Evolutionary conservation across 1,140 invertebrate species (phyloP), one percentile per base, ranked within the genome.

Genomic region (Cephus cinctus): DNA sequence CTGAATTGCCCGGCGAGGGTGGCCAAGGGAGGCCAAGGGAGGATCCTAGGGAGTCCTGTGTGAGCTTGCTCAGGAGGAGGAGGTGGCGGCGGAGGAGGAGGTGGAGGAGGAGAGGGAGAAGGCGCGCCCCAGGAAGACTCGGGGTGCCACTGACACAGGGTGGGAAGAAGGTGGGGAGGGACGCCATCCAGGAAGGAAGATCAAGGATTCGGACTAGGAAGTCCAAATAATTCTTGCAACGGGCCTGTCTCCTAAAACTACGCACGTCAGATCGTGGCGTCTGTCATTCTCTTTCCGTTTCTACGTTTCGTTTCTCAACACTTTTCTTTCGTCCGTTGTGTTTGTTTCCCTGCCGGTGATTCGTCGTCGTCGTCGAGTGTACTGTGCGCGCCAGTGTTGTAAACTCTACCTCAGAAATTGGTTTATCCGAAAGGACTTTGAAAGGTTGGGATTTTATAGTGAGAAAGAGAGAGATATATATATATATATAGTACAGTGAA

Each of bases 331-430:
- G n/a, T n/a, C n/a, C n/a, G n/a, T n/a, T n/a, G n/a, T n/a, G n/a
- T n/a, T n/a, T n/a, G n/a, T n/a, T n/a, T n/a, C n/a, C n/a, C n/a
- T n/a, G n/a, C n/a, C n/a, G n/a, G n/a, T n/a, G n/a, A n/a, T n/a
- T n/a, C n/a, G n/a, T n/a, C n/a, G n/a, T n/a, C n/a, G n/a, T n/a
- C n/a, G n/a, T n/a, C n/a, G n/a, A n/a, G n/a, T n/a, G n/a, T n/a
- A 44, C 56, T 62, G 63, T 65, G 61, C 61, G 65, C 61, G 65
- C 57, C 56, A 65, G 63, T 65, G 63, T 59, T 59, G n/a, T n/a
- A 65, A 54, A 62, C 53, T 69, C 65, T 67, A 67, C 65, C 65
- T 69, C 66, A 63, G 50, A 27, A 50, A 52, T 38, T 38, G 35
- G 48, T 59, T 45, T 44, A 43, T 40, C 41, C 32, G 41, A 48